Conservation (phyloP, 2,797 vertebrate genomes). For the Etheostoma perlongum region DNA sequence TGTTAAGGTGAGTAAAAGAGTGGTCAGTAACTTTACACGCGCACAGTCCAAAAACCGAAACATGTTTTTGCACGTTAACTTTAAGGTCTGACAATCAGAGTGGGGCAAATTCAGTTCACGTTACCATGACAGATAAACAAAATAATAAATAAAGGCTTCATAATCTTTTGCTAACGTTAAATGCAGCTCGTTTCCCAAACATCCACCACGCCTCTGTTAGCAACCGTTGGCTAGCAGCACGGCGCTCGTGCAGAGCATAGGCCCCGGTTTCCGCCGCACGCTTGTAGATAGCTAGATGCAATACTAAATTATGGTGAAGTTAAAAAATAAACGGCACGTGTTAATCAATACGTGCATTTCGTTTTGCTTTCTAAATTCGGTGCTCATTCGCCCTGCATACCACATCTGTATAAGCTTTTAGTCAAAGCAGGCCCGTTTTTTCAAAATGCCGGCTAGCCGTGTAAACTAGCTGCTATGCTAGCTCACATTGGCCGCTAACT, state of each 20-base stretch:
- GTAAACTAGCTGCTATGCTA: conserved; percentile 5
- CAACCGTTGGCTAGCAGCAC: background rate
- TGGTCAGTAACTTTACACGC: no score
- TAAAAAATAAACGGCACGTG: fast-evolving
- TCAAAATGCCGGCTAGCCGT: conserved; percentile 86
- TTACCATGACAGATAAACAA: fast-evolving
- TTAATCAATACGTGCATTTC: fast-evolving
- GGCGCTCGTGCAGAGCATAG: background rate
- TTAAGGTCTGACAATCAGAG: no score
- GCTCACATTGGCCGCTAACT: conserved; percentile 21
- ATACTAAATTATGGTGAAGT: fast-evolving
- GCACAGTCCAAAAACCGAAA: no score
- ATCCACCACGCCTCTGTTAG: conserved; percentile 48
- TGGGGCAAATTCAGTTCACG: fast-evolving
- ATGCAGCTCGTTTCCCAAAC: background rate
- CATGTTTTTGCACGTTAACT: no score
- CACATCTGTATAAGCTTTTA: conserved; percentile 8
- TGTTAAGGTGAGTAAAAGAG: no score
- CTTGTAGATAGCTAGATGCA: background rate
- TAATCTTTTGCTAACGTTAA: fast-evolving
- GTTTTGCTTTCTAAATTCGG: fast-evolving
- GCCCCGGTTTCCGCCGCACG: conserved; percentile 5
- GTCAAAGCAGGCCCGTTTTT: conserved; percentile 71
- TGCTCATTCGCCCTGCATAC: fast-evolving
- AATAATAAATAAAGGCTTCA: background rate